phyloP scores from a whole-genome alignment of 2,113 vertebrate species.

The Crotalus tigris region DNA sequence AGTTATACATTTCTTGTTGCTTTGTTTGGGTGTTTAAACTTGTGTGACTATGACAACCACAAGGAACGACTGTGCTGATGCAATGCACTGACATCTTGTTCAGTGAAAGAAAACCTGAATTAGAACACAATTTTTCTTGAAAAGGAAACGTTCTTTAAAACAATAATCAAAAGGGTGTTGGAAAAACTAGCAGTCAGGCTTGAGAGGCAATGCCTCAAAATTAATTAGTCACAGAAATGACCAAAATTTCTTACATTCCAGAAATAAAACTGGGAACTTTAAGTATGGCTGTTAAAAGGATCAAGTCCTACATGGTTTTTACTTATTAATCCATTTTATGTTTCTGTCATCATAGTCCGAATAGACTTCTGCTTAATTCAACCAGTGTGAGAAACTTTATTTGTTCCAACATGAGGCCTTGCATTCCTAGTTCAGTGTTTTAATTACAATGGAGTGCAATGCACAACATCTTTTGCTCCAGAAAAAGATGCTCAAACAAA shows the following conservation, averaged over 20 bases:
- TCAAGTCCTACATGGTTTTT: not conserved
- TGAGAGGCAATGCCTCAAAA: not conserved
- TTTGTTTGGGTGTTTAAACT: conserved; percentile 64
- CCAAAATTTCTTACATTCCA: not conserved
- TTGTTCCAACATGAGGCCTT: not conserved
- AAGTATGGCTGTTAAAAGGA: not conserved
- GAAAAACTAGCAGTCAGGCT: not conserved
- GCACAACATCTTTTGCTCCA: not conserved
- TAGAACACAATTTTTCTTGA: not conserved
- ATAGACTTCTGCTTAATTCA: not conserved
- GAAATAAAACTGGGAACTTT: not conserved
- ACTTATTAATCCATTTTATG: not conserved
- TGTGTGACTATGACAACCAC: conserved; percentile 66
- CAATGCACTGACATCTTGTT: conserved; percentile 56
- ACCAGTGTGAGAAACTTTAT: not conserved
- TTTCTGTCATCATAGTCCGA: not conserved
- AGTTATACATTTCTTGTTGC: conserved; percentile 47
- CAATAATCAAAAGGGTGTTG: not conserved
- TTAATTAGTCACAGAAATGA: not conserved
- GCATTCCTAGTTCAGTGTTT: not conserved
- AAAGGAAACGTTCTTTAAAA: not conserved
- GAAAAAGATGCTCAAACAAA: not conserved
- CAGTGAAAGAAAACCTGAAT: conserved; percentile 17
- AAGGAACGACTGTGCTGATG: conserved; percentile 53
- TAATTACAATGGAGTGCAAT: not conserved